Conservation (phyloP, 2,888 invertebrate species). For the Xanthia icteritia region DNA sequence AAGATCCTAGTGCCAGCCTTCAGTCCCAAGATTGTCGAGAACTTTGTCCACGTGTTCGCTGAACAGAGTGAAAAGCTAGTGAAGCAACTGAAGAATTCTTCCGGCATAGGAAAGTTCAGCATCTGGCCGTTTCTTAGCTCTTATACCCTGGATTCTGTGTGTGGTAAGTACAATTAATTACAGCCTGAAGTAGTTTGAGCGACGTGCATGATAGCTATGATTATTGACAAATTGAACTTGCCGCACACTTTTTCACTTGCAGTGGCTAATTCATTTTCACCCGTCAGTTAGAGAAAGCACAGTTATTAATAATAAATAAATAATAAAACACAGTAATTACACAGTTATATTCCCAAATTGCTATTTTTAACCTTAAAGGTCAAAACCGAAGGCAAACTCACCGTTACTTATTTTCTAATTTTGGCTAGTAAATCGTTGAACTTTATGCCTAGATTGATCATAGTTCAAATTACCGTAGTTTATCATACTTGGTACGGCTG, state of each 20-base stretch:
- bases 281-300: not conserved
- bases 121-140: slow-evolving; percentile 89
- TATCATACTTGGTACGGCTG: slow-evolving; percentile 39
- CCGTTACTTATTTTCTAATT: slow-evolving; percentile 8
- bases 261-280: not conserved
- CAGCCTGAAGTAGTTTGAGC: not conserved
- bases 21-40: slow-evolving; percentile 92
- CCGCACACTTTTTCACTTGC: not conserved
- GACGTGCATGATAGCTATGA: too few species aligned
- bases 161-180: slow-evolving; percentile 84
- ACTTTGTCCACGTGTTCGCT: slow-evolving; percentile 91
- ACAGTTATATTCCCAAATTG: too few species aligned
- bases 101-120: slow-evolving; percentile 80
- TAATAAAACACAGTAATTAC: too few species aligned
- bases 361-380: slow-evolving; percentile 15
- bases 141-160: slow-evolving; percentile 92
- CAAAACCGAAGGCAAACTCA: slow-evolving; percentile 2
- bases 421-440: slow-evolving; percentile 32
- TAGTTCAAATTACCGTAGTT: slow-evolving; percentile 48
- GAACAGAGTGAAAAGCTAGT: slow-evolving; percentile 90
- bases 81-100: slow-evolving; percentile 75
- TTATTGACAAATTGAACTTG: not conserved
- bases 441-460: slow-evolving; percentile 51
- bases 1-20: slow-evolving; percentile 92
- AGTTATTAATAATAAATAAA: too few species aligned